Evolutionary conservation across 1,140 invertebrate species (phyloP).

Genomic region (Brachionus asplanchnoidis): DNA sequence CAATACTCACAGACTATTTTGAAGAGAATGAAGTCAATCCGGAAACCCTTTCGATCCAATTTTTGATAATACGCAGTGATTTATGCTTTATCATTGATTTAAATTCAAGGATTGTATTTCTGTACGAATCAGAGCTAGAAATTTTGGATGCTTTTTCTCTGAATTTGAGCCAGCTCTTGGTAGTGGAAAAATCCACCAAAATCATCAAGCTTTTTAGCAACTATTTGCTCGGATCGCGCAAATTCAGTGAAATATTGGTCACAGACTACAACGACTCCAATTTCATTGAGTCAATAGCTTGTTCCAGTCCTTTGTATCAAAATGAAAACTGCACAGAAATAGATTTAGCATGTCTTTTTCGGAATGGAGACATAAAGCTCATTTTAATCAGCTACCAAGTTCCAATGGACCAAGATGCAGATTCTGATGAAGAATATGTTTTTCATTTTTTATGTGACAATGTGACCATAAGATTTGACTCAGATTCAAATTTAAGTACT

Average conservation of each 20-base stretch:
- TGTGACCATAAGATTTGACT: background rate
- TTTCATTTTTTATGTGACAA: background rate
- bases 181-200: background rate
- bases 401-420: background rate
- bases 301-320: background rate
- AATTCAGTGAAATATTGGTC: background rate
- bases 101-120: background rate
- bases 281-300: background rate
- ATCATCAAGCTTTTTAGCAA: background rate
- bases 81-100: background rate
- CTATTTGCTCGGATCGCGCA: background rate
- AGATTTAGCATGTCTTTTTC: background rate
- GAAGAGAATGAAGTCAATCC: background rate
- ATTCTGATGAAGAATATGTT: background rate
- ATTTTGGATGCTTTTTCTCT: background rate
- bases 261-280: background rate
- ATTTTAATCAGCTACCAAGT: background rate
- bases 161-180: background rate
- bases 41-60: background rate
- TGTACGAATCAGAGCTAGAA: background rate
- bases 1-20: background rate
- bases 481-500: background rate
- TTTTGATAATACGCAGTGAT: background rate
- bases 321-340: background rate
- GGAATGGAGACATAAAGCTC: background rate